Percentiles rank a stretch among this genome's conserved stretches.
These are phyloP conservation scores for Pristionchus exspectatus DNA, from an alignment of 2,888 invertebrate species.

Conservation along the genomic window DNA sequence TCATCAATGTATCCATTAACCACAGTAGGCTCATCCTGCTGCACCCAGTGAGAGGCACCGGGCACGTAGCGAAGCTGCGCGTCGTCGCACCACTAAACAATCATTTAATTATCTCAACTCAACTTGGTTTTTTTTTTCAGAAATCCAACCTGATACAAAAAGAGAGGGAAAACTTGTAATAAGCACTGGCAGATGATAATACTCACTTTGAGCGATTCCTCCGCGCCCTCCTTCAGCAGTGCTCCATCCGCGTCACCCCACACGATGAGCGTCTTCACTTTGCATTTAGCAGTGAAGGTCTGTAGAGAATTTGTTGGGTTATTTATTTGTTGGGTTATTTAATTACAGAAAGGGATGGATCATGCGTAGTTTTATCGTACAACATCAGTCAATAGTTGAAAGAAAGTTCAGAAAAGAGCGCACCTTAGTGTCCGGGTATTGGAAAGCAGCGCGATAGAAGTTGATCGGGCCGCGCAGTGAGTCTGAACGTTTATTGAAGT, in stretches of 20 bases:
- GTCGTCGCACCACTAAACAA: slow-evolving; percentile 19
- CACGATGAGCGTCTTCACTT: slow-evolving; percentile 73
- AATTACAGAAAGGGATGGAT: no score
- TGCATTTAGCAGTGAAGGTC: background rate
- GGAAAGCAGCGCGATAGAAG: slow-evolving; percentile 83
- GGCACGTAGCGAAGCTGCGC: slow-evolving; percentile 84
- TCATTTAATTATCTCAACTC: no score
- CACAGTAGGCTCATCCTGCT: slow-evolving; percentile 84
- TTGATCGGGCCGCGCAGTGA: slow-evolving; percentile 87
- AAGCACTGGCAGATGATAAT: slow-evolving; percentile 79
- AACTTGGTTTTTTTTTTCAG: no score
- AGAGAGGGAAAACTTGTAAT: no score
- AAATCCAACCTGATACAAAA: no score
- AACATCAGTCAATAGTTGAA: no score
- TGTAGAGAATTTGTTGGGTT: no score
- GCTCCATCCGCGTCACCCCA: slow-evolving; percentile 83
- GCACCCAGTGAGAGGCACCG: slow-evolving; percentile 86
- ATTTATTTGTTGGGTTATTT: no score
- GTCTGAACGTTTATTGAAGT: no score
- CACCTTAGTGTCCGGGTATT: slow-evolving; percentile 26
- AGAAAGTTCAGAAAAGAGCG: no score
- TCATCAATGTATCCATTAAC: background rate
- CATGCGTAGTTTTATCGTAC: no score
- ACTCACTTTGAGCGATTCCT: slow-evolving; percentile 83
- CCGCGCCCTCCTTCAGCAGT: slow-evolving; percentile 83